A percentile compares a stretch with the other conserved stretches of the same genome.
phyloP scores from a whole-genome alignment of 2,888 invertebrate genomes.

The Nebria salina region DNA sequence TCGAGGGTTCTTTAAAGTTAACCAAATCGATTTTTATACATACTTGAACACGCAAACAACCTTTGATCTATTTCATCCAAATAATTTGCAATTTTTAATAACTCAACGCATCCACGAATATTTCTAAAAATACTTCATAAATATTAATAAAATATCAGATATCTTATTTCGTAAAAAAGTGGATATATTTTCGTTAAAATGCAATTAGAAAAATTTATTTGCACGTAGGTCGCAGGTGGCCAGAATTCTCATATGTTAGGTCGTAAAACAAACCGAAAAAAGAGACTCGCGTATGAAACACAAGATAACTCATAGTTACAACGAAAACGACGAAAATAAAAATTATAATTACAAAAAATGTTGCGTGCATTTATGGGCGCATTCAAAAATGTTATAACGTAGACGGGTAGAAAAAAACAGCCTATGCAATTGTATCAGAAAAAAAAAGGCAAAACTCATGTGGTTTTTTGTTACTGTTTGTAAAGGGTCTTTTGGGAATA shows the following conservation, averaged over 20 bases:
- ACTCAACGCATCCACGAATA: too few species aligned
- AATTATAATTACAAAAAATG: neutral
- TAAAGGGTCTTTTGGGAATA: too few species aligned
- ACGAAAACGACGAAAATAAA: neutral
- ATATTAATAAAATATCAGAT: too few species aligned
- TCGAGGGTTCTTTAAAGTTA: too few species aligned
- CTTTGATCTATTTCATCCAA: too few species aligned
- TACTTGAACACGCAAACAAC: too few species aligned
- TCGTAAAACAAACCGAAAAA: neutral
- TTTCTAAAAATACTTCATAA: too few species aligned
- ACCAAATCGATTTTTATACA: too few species aligned
- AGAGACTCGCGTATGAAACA: neutral
- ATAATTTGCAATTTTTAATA: too few species aligned
- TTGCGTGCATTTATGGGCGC: neutral
- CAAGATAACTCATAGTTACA: neutral
- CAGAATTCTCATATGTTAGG: neutral
- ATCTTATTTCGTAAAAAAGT: neutral
- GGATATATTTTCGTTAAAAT: neutral
- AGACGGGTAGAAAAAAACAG: neutral
- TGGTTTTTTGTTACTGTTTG: too few species aligned
- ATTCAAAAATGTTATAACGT: neutral
- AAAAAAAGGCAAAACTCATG: too few species aligned
- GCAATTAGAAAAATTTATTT: neutral
- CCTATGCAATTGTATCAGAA: neutral
- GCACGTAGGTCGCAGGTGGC: neutral